Percentiles rank a stretch among this genome's conserved stretches.
phyloP scores from a whole-genome alignment of 2,113 vertebrate genomes.

The Petrocephalus zakoni region DNA sequence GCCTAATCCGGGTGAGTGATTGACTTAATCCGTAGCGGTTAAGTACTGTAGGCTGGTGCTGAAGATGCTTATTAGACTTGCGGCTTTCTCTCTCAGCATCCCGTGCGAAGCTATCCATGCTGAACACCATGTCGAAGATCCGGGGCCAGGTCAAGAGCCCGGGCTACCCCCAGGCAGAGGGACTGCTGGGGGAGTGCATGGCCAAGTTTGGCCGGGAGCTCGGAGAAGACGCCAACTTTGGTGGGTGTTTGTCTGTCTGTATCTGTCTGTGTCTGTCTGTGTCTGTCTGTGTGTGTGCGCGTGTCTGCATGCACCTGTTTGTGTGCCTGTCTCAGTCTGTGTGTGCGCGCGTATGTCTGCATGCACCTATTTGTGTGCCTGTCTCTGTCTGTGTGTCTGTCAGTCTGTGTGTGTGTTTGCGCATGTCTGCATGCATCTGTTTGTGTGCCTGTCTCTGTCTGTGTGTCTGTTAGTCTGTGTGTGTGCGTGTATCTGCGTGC shows the following conservation, averaged over 20 bases:
- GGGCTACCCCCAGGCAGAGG: conserved; percentile 91
- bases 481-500: neutral
- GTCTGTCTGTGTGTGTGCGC: neutral
- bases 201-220: conserved; percentile 85
- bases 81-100: conserved; percentile 67
- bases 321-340: neutral
- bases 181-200: conserved; percentile 93
- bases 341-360: neutral
- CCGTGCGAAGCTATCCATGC: conserved; percentile 91
- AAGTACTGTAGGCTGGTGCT: neutral
- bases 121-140: conserved; percentile 97
- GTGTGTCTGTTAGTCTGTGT: too few species aligned
- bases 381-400: neutral
- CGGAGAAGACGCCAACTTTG: conserved; percentile 93
- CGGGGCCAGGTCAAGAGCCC: conserved; percentile 95
- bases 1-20: conserved; percentile 84
- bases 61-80: neutral
- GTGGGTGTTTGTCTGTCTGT: conserved; percentile 56
- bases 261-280: neutral
- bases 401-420: neutral
- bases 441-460: neutral
- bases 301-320: neutral
- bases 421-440: neutral
- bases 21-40: neutral
- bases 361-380: neutral